Conservation (phyloP, 2,797 vertebrate species). For the Chelonia mydas region DNA sequence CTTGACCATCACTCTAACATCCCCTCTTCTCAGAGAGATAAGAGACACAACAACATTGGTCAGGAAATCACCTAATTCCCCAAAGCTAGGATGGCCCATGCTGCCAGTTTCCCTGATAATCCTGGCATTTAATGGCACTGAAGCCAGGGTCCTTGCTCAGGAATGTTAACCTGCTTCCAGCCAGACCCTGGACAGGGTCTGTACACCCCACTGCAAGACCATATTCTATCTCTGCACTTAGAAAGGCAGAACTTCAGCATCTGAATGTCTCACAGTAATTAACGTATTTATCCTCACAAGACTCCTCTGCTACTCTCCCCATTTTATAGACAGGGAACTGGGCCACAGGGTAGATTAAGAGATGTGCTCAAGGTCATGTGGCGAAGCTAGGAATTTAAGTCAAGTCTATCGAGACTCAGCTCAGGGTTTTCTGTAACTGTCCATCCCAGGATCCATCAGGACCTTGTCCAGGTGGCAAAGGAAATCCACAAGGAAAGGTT, state of each 20-base stretch:
- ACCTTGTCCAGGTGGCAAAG: neutral
- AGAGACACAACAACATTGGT: conserved; percentile 60
- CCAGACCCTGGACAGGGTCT: neutral
- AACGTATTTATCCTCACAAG: neutral
- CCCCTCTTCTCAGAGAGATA: conserved; percentile 44
- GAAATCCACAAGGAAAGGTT: neutral
- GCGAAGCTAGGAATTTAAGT: neutral
- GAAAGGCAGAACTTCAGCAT: neutral
- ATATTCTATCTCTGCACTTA: neutral
- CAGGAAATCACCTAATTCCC: conserved; percentile 62
- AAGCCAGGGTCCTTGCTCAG: neutral
- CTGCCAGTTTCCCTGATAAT: neutral
- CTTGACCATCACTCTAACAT: conserved; percentile 43
- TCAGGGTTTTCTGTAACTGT: neutral
- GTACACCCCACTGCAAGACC: neutral
- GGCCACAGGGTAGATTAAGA: neutral
- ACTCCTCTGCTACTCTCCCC: neutral
- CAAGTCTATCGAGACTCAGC: neutral
- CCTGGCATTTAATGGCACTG: conserved; percentile 55
- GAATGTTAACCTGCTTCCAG: conserved; percentile 20
- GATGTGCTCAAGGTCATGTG: neutral
- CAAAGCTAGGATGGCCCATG: conserved; percentile 66
- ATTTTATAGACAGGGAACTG: neutral
- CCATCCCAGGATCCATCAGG: neutral
- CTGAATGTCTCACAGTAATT: neutral